phyloP scores from a whole-genome alignment of 2,888 invertebrate species.

The Buathra laborator region DNA sequence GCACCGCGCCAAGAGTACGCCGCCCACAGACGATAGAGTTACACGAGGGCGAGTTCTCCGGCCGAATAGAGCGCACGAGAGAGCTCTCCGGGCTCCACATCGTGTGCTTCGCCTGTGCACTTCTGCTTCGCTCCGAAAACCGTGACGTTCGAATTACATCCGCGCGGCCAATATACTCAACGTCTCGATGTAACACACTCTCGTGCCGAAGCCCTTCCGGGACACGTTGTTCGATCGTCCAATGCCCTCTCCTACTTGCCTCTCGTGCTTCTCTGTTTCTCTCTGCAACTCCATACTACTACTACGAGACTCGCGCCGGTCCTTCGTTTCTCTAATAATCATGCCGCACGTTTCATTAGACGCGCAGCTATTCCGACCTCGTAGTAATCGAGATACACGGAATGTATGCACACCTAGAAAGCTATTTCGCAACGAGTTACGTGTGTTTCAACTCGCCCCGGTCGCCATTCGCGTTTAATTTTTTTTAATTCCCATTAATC shows the following conservation, averaged over 20 bases:
- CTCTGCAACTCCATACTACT: background rate
- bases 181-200: background rate
- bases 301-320: background rate
- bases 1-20: slow-evolving; percentile 2
- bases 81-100: too few species aligned
- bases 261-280: slow-evolving; percentile 11
- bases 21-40: slow-evolving; percentile 58
- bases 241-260: background rate
- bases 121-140: slow-evolving; percentile 32
- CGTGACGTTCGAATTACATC: slow-evolving; percentile 43
- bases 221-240: slow-evolving; percentile 35
- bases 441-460: too few species aligned
- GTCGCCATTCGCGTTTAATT: too few species aligned
- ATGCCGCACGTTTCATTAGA: background rate
- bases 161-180: background rate
- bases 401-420: background rate
- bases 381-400: background rate
- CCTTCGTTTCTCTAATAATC: slow-evolving; percentile 14
- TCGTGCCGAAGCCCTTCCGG: slow-evolving; percentile 40
- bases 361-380: background rate
- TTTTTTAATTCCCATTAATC: too few species aligned
- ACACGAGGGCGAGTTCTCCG: slow-evolving; percentile 45
- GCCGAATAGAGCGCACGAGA: slow-evolving; percentile 14
- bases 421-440: background rate
- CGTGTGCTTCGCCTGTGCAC: slow-evolving; percentile 50